Evolutionary conservation across 2,888 invertebrate genomes (phyloP), one percentile per base, ranked within the genome.

Genomic region (Idaea dimidiata): DNA sequence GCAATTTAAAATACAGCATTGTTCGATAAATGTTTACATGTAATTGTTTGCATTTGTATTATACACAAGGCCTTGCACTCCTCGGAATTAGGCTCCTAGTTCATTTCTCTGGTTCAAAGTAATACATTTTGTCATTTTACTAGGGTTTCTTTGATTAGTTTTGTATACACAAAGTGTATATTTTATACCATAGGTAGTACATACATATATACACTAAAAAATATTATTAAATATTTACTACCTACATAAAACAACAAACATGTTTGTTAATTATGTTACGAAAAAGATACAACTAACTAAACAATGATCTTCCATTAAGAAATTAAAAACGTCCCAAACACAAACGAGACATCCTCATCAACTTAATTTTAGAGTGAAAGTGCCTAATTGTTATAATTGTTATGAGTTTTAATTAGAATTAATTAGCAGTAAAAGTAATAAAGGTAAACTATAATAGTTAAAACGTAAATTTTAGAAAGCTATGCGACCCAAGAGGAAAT

Each of bases 1-100:
- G 62, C 59, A 59, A 56, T 55, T 62, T 63, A 59, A 59, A 57
- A 66, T 64, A 43, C 54, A 6, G 16, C 60, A 69, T 64, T 69
- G 64, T 64, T 62, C 16, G 18, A n/a, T 1, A 6, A 16, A 57
- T 61, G 62, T 59, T 65, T 55, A 16, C 17, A 56, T 58, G 59
- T 54, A 16, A 59, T 58, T 58, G 57, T 59, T 60, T 59, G 53
- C 58, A 62, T 62, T 64, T 55, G 57, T n/a, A 53, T 62, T 0
- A 14, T 43, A 43, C 5, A 24, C 24, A 24, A 24, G 5, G 24
- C 1, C n/a, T 53, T 53, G 53, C 53, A 53, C 53, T 4, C 53
- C 2, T 53, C 24, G 5, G 24, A 24, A 24, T 24, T 24, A 24
- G 24, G 24, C 1, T 24, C 5, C 5, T 24, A 24, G 1, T 24